Evolutionary conservation across 1,140 invertebrate species (phyloP).

Genomic region (Whitmania pigra): DNA sequence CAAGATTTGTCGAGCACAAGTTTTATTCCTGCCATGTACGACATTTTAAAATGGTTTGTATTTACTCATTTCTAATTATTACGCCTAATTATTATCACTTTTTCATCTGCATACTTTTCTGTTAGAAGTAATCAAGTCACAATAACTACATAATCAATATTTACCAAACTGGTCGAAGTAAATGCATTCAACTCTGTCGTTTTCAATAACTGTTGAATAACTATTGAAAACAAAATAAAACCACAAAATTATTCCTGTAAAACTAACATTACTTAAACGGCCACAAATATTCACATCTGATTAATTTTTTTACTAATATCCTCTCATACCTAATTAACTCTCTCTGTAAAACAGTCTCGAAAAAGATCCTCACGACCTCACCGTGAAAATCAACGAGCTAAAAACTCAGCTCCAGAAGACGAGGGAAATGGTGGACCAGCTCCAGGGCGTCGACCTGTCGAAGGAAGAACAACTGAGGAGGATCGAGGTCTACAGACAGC

Average conservation of each 20-base stretch:
- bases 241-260: no score
- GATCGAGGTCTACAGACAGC: constrained; percentile 3
- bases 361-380: constrained; percentile 4
- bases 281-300: no score
- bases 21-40: constrained; percentile 10
- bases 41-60: constrained; percentile 11
- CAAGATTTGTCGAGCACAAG: not conserved
- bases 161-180: no score
- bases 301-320: no score
- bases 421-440: not conserved
- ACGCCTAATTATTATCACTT: not conserved
- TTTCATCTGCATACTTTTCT: not conserved
- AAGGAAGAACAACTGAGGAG: not conserved
- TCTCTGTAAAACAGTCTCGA: not conserved
- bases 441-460: not conserved
- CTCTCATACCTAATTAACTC: no score
- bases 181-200: no score
- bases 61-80: not conserved
- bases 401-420: constrained; percentile 7
- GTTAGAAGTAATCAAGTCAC: no score
- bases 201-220: no score
- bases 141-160: no score
- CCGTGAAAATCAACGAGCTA: not conserved
- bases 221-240: no score
- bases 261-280: no score